Percentiles rank a stretch among this genome's conserved stretches.
phyloP scores from a whole-genome alignment of 1,140 invertebrate species.

The Caenorhabditis remanei region DNA sequence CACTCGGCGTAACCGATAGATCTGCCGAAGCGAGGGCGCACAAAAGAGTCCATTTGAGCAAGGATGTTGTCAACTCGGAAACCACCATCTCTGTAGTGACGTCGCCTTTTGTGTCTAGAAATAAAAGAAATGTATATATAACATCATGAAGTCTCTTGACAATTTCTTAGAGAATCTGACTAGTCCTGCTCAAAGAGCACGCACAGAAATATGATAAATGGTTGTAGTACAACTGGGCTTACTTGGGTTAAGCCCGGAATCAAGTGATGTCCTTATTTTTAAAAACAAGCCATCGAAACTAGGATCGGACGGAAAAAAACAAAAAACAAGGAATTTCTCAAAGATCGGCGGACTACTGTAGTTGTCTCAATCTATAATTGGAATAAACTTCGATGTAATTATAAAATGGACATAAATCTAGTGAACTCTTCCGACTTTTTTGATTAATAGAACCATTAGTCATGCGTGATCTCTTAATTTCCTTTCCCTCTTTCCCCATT shows the following conservation, averaged over 20 bases:
- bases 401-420: neutral
- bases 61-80: conserved; percentile 60
- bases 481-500: neutral
- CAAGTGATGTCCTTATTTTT: neutral
- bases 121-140: neutral
- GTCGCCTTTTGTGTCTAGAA: conserved; percentile 60
- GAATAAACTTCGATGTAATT: neutral
- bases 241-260: neutral
- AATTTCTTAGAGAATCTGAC: conserved; percentile 16
- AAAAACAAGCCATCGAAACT: neutral
- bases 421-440: conserved; percentile 3
- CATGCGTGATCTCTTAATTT: conserved; percentile 41
- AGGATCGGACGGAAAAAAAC: neutral
- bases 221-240: neutral
- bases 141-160: conserved; percentile 53
- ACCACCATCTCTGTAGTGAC: conserved; percentile 58
- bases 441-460: conserved; percentile 42
- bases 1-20: conserved; percentile 26
- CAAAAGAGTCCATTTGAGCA: conserved; percentile 64
- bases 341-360: no score
- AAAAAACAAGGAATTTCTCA: no score
- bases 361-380: no score
- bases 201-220: conserved; percentile 43
- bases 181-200: conserved; percentile 2
- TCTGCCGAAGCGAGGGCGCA: conserved; percentile 59